A percentile compares a stretch with the other conserved stretches of the same genome.
Evolutionary conservation across 2,113 vertebrate species (phyloP).

Genomic region (Dipodomys stephensi): DNA sequence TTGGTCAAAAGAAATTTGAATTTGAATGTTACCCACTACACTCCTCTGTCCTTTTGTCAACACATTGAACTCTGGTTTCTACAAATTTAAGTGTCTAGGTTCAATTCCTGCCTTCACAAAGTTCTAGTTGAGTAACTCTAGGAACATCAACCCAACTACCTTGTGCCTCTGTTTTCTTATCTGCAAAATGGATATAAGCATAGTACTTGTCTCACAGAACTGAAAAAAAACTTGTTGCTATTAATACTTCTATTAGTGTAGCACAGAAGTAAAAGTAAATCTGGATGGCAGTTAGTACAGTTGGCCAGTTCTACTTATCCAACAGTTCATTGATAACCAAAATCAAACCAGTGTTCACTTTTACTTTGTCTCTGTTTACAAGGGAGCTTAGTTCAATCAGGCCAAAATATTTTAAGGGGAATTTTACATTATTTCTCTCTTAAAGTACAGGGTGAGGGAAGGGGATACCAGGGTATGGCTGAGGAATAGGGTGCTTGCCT

Average conservation of each 20-base stretch:
- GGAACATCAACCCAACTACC: not conserved
- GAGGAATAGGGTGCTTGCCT: no score
- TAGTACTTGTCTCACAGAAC: not conserved
- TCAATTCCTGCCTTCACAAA: not conserved
- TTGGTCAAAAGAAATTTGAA: not conserved
- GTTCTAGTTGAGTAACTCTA: not conserved
- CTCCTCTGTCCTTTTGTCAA: not conserved
- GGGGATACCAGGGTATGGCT: no score
- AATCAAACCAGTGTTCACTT: not conserved
- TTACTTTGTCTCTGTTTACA: not conserved
- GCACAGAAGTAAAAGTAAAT: not conserved
- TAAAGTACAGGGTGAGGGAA: not conserved
- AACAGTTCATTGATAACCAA: not conserved
- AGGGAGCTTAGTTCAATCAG: not conserved
- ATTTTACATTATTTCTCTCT: conserved; percentile 4
- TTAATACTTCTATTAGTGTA: not conserved
- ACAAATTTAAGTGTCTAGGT: not conserved
- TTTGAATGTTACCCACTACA: not conserved
- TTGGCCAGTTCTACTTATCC: not conserved
- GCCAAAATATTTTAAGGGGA: not conserved
- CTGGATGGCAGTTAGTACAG: not conserved
- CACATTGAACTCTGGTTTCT: not conserved
- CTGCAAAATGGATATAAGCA: not conserved
- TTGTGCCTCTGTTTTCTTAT: no score
- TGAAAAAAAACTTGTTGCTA: not conserved